A percentile compares a stretch with the other conserved stretches of the same genome.
Conservation (phyloP, 2,113 vertebrate species). For the Anhinga rufa region DNA sequence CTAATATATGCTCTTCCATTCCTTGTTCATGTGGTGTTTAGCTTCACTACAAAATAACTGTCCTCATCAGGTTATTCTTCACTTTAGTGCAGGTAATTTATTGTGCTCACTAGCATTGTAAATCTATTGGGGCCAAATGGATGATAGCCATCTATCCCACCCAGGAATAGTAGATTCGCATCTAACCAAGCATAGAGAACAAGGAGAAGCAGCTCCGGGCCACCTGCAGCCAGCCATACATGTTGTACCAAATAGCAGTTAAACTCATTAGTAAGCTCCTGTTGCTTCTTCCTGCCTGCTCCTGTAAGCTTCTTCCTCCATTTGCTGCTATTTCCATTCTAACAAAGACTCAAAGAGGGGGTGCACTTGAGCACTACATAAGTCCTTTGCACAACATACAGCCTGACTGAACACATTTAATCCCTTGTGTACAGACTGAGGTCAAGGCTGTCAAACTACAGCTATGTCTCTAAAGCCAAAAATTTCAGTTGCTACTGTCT, state of each 20-base stretch:
- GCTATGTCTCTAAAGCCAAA: neutral
- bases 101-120: neutral
- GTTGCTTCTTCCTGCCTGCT: no score
- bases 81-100: neutral
- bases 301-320: neutral
- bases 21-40: neutral
- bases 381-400: neutral
- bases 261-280: neutral
- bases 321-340: neutral
- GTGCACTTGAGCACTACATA: neutral
- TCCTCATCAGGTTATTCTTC: neutral
- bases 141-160: neutral
- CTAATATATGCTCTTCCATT: neutral
- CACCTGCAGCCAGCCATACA: neutral
- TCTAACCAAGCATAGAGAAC: neutral
- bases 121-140: neutral
- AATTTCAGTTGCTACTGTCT: neutral
- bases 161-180: accelerated
- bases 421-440: accelerated
- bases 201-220: neutral
- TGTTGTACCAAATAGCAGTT: neutral
- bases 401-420: neutral
- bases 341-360: neutral
- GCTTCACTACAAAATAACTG: neutral
- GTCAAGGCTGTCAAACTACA: neutral